Evolutionary conservation across 2,113 vertebrate genomes (phyloP).

Genomic region (Muscicapa adusta): DNA sequence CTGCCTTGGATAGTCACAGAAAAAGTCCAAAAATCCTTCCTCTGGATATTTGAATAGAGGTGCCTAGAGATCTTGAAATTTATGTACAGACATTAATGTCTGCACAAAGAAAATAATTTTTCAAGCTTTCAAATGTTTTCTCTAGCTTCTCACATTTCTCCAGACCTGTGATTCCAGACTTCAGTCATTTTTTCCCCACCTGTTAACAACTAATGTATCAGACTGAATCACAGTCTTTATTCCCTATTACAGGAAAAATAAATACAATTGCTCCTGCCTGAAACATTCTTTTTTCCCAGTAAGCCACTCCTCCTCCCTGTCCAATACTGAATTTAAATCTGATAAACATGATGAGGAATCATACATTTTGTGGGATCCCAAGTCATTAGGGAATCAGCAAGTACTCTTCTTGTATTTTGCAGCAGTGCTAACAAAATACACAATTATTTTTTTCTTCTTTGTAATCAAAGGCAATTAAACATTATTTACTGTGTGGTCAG

Average conservation of each 20-base stretch:
- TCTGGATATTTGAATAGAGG: neutral
- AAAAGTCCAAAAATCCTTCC: neutral
- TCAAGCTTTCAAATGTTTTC: neutral
- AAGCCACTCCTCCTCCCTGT: neutral
- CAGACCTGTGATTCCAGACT: neutral
- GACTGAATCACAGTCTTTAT: neutral
- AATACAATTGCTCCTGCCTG: neutral
- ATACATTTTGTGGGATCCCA: neutral
- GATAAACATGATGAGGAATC: neutral
- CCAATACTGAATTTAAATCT: neutral
- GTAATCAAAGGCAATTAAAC: slow-evolving; percentile 18
- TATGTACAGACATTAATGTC: neutral
- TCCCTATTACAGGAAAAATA: neutral
- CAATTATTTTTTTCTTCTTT: neutral
- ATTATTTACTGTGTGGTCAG: slow-evolving; percentile 33
- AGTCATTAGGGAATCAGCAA: neutral
- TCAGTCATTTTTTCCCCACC: neutral
- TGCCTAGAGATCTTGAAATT: neutral
- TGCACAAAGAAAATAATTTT: neutral
- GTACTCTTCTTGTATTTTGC: neutral
- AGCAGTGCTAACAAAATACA: neutral
- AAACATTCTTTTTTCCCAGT: neutral
- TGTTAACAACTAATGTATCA: neutral
- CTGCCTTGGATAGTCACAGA: neutral
- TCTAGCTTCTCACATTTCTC: neutral